These are phyloP conservation scores for Prinia subflava DNA, from an alignment of 2,113 vertebrate genomes.

Conservation along the genomic window DNA sequence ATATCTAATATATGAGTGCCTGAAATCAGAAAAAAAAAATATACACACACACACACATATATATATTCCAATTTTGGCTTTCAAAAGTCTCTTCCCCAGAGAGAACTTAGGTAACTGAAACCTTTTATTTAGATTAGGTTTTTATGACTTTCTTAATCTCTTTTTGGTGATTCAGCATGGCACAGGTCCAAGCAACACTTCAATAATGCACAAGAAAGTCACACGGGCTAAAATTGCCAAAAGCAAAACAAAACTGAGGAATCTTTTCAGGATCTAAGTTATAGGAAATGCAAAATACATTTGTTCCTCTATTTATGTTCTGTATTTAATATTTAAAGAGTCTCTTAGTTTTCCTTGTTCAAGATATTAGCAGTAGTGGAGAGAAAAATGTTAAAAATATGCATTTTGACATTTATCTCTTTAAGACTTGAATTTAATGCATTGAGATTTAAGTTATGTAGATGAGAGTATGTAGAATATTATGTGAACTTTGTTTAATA, in stretches of 20 bases:
- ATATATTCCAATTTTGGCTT: not conserved
- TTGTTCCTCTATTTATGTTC: constrained; percentile 26
- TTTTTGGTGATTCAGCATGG: not conserved
- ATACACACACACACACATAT: not conserved
- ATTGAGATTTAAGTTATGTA: constrained; percentile 60
- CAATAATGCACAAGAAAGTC: not conserved
- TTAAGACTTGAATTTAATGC: constrained; percentile 45
- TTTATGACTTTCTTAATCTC: constrained; percentile 29
- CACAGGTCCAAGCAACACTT: not conserved
- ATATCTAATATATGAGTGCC: not conserved
- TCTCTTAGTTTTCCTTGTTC: constrained; percentile 45
- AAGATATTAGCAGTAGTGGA: constrained; percentile 26
- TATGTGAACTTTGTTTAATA: constrained; percentile 70
- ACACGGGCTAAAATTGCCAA: not conserved
- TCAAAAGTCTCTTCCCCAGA: not conserved
- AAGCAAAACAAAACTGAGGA: constrained; percentile 14
- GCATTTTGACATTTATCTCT: constrained; percentile 62
- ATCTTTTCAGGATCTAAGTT: not conserved
- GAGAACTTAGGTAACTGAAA: not conserved
- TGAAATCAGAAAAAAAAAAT: not conserved
- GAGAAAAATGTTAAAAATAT: constrained; percentile 61
- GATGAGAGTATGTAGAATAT: constrained; percentile 56
- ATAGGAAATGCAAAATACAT: not conserved
- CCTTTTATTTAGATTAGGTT: constrained; percentile 11
- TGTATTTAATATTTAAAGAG: constrained; percentile 43